Evolutionary conservation across 2,888 invertebrate species (phyloP).

Genomic region (Colostygia pectinataria): DNA sequence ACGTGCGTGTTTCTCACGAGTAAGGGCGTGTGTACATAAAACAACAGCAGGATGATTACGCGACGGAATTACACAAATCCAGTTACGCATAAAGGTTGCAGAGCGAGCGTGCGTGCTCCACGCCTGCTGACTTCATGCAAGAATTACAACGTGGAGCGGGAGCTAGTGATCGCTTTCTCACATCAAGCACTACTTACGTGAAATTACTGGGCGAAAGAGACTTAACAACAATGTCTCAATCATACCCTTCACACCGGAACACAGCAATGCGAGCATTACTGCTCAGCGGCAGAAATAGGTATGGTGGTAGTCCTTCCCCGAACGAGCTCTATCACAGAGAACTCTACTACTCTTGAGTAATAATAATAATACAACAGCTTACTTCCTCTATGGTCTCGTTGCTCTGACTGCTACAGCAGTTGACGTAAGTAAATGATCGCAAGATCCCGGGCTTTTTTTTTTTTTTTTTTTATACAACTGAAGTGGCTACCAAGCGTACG

Average conservation of each 20-base stretch:
- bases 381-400: not conserved
- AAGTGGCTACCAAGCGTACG: no score
- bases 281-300: no score
- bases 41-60: conserved; percentile 18
- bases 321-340: no score
- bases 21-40: not conserved
- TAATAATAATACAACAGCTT: no score
- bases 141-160: conserved; percentile 45
- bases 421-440: not conserved
- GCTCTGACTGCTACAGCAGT: not conserved
- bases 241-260: no score
- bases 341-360: no score
- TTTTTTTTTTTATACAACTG: no score
- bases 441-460: not conserved
- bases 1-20: no score
- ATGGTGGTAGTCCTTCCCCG: no score
- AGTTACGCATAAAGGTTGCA: conserved; percentile 44
- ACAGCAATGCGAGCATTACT: no score
- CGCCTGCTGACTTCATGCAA: conserved; percentile 45
- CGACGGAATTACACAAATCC: conserved; percentile 31
- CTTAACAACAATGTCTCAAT: no score
- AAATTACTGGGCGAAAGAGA: no score
- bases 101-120: conserved; percentile 33
- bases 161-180: not conserved
- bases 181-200: conserved; percentile 6